These are phyloP conservation scores for Sebastes cheni DNA, from an alignment of 2,797 vertebrate genomes.

Conservation along the genomic window DNA sequence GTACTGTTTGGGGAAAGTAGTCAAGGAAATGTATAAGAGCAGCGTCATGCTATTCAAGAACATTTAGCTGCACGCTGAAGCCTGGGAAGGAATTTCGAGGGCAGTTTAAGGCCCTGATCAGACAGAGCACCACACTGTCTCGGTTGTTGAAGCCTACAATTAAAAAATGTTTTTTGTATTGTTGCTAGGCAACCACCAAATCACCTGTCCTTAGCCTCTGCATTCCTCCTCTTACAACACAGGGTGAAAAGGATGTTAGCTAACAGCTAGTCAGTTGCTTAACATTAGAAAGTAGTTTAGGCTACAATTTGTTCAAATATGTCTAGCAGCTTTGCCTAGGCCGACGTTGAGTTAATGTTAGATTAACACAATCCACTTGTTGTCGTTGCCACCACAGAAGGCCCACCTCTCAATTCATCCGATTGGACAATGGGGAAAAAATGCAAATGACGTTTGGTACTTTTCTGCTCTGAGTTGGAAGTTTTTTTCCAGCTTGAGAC, in stretches of 20 bases:
- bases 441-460: accelerated
- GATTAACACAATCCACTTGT: background rate
- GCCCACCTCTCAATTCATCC: background rate
- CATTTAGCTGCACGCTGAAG: background rate
- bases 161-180: background rate
- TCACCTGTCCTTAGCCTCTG: background rate
- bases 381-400: background rate
- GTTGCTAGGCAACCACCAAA: background rate
- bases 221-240: background rate
- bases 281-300: background rate
- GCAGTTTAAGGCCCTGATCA: background rate
- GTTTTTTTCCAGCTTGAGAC: background rate
- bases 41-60: background rate
- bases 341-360: background rate
- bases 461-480: background rate
- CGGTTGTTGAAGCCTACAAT: background rate
- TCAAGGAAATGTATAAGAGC: background rate
- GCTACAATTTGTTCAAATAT: background rate
- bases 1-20: background rate
- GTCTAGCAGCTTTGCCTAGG: background rate
- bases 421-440: background rate
- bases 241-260: background rate
- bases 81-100: background rate
- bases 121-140: too few species aligned
- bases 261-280: background rate